phyloP scores from a whole-genome alignment of 37 sponge, comb jelly and placozoan species.

The Bolinopsis microptera region DNA sequence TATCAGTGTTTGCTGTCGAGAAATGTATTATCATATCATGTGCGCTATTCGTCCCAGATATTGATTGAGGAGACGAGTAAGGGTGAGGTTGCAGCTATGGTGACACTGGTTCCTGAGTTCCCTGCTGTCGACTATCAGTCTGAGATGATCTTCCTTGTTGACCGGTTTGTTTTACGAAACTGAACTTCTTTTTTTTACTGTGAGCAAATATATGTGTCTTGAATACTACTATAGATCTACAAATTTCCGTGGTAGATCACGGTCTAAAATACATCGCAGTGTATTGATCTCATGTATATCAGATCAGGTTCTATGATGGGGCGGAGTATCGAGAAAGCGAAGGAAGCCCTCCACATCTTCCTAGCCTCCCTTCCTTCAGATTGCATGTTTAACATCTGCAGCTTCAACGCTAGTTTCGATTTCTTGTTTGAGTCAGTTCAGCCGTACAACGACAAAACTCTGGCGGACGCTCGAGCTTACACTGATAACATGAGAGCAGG shows the following conservation, averaged over 20 bases:
- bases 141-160: constrained; percentile 54
- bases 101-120: constrained; percentile 43
- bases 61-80: constrained; percentile 22
- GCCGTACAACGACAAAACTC: constrained; percentile 33
- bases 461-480: neutral
- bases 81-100: constrained; percentile 57
- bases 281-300: neutral
- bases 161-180: too few relatives aligned
- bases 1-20: too few relatives aligned
- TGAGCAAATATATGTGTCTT: too few relatives aligned
- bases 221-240: too few relatives aligned
- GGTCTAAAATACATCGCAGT: too few relatives aligned
- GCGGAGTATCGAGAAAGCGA: constrained; percentile 61
- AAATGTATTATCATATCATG: too few relatives aligned
- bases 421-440: constrained; percentile 15
- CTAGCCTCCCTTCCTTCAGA: constrained; percentile 56
- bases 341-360: constrained; percentile 65
- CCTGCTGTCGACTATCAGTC: constrained; percentile 29
- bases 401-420: constrained; percentile 50
- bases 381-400: constrained; percentile 60
- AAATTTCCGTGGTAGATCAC: too few relatives aligned
- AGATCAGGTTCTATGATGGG: constrained; percentile 64
- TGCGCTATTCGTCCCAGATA: too few relatives aligned
- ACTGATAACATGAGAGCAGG: constrained; percentile 49
- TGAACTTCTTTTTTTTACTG: too few relatives aligned